These are phyloP conservation scores for Brachionus calyciflorus DNA, from an alignment of 1,140 invertebrate genomes.

Conservation along the genomic window DNA sequence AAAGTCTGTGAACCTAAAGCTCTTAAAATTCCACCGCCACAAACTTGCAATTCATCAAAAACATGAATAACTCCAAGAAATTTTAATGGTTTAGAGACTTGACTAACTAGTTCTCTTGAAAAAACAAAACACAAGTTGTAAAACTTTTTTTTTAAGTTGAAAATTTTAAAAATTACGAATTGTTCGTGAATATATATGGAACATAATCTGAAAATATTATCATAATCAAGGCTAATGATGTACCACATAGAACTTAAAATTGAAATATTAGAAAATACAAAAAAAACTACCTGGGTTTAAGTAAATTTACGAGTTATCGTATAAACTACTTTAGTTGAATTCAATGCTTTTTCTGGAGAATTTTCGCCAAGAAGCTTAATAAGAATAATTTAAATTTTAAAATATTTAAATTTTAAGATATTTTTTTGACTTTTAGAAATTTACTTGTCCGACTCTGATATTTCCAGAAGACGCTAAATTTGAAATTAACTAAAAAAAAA, in stretches of 20 bases:
- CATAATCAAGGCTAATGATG: background rate
- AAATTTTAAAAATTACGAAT: background rate
- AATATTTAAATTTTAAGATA: background rate
- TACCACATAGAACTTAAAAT: background rate
- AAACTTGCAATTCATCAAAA: constrained; percentile 19
- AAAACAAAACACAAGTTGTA: too few species aligned
- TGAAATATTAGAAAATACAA: background rate
- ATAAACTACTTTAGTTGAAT: constrained; percentile 3
- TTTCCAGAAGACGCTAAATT: background rate
- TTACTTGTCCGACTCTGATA: constrained; percentile 24
- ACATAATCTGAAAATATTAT: background rate
- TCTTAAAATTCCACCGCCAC: background rate
- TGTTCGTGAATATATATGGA: constrained; percentile 4
- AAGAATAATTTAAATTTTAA: background rate
- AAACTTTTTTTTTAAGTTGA: background rate
- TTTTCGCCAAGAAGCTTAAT: constrained; percentile 31
- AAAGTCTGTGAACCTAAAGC: background rate
- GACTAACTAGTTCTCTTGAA: background rate
- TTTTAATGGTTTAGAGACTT: background rate
- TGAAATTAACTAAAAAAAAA: background rate
- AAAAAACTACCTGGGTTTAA: background rate
- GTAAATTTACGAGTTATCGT: background rate
- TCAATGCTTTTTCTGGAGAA: background rate
- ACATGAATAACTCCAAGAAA: background rate
- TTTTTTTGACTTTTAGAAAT: background rate